Conservation (phyloP, 2,888 invertebrate genomes). For the Trissolcus japonicus region DNA sequence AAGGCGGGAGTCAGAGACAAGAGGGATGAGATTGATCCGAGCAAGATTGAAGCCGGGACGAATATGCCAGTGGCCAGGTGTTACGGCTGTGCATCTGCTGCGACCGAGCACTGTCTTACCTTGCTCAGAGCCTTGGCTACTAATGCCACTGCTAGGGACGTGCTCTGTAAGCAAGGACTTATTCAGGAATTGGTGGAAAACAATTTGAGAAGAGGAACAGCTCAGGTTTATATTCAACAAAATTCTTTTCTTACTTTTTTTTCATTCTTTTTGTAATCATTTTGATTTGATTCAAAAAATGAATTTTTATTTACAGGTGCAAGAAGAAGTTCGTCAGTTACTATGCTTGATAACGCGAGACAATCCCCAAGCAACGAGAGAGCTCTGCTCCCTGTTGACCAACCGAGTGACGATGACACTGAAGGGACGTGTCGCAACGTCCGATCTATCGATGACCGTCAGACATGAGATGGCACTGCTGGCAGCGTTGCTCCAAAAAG, state of each 20-base stretch:
- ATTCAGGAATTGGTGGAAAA: conserved; percentile 93
- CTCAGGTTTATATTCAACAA: no score
- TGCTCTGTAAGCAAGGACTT: conserved; percentile 89
- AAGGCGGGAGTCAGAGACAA: conserved; percentile 50
- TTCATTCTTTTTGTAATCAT: neutral
- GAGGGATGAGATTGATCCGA: conserved; percentile 29
- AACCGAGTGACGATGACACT: conserved; percentile 90
- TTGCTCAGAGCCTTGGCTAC: conserved; percentile 92
- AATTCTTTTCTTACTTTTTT: no score
- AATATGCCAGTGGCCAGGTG: conserved; percentile 80
- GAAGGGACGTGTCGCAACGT: conserved; percentile 85
- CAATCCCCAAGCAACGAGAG: conserved; percentile 88
- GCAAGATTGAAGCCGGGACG: conserved; percentile 62
- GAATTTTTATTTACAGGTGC: conserved; percentile 78
- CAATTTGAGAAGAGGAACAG: conserved; percentile 91
- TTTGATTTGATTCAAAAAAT: neutral
- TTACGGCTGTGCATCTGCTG: conserved; percentile 92
- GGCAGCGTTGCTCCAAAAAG: conserved; percentile 91
- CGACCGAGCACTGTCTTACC: conserved; percentile 95
- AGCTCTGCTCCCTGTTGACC: conserved; percentile 88
- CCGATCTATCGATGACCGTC: conserved; percentile 85
- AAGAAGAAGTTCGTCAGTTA: conserved; percentile 92
- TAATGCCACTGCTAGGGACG: conserved; percentile 84
- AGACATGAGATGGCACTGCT: conserved; percentile 73
- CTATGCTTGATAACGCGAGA: conserved; percentile 93